Conservation (phyloP, 2,888 invertebrate genomes). For the Hyposoter dolosus region DNA sequence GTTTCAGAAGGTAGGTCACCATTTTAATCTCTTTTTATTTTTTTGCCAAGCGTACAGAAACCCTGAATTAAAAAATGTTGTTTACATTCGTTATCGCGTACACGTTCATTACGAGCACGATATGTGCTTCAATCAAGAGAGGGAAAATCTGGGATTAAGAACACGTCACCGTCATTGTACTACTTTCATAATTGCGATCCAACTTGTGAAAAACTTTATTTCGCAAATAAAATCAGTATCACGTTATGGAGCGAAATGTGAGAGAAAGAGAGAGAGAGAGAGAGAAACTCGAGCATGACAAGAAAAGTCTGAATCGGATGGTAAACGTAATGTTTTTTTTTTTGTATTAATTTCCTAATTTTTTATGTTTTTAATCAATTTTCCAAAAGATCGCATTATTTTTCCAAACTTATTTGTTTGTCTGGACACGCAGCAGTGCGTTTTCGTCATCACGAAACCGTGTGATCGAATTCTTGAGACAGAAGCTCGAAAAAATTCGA, state of each 20-base stretch:
- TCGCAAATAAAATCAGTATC: slow-evolving; percentile 22
- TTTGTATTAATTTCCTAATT: neutral
- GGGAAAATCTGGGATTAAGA: slow-evolving; percentile 26
- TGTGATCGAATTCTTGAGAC: neutral
- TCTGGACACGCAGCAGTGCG: neutral
- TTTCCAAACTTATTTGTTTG: neutral
- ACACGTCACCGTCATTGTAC: slow-evolving; percentile 58
- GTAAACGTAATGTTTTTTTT: neutral
- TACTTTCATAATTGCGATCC: slow-evolving; percentile 58
- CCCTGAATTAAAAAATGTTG: slow-evolving; percentile 41
- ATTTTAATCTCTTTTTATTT: slow-evolving; percentile 31
- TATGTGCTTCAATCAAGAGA: slow-evolving; percentile 26
- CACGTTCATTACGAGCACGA: slow-evolving; percentile 51
- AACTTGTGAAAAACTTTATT: slow-evolving; percentile 53
- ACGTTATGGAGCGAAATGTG: neutral
- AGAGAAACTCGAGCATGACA: neutral
- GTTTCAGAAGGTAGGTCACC: slow-evolving; percentile 55
- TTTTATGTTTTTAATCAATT: neutral
- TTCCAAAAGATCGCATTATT: neutral
- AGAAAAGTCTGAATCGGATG: neutral
- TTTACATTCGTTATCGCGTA: slow-evolving; percentile 35
- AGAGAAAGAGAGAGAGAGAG: neutral
- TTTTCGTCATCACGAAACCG: neutral
- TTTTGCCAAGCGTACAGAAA: slow-evolving; percentile 17
- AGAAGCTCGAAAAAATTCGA: neutral